Evolutionary conservation across 2,888 invertebrate genomes (phyloP), one percentile per base, ranked within the genome.

Genomic region (Holacanthella duospinosa): DNA sequence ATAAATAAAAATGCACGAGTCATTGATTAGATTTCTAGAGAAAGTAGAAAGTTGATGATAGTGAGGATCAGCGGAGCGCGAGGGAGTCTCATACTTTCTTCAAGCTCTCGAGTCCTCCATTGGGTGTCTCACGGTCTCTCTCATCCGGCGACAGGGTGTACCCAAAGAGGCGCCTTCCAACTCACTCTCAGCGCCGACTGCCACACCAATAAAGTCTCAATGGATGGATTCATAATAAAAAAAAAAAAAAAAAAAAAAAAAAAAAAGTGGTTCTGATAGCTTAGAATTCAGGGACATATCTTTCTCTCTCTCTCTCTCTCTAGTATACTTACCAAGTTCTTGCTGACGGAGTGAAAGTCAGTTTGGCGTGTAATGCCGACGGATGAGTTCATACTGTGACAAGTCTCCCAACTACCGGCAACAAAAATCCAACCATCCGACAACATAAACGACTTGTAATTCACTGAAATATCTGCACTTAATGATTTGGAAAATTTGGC

Each of bases 401-500:
- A 62, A 68, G 67, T 66, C 48, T 28, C 9, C 9, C 9, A 36
- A 29, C 21, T 29, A 28, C 29, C 25, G 4, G n/a, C 43, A 44
- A 66, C 68, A 68, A 66, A 68, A 70, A 66, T 68, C 69, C 71
- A 71, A 66, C 71, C 71, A 71, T 73, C 71, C 71, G 71, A n/a
- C 70, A 71, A 71, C 71, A 70, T 71, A 71, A 73, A 73, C 70
- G 73, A 73, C 71, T 71, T 71, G 73, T 73, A 73, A 73, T 73
- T 73, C 73, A 73, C 73, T 71, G 71, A 71, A 73, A 73, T 73
- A 71, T 73, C 73, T 71, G 73, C 70, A 71, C 70, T 71, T 73
- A 73, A 73, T 73, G 73, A 71, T 71, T 73, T 73, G 73, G 73
- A 73, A 73, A 73, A 73, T 73, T 73, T 71, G 73, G 71, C 71